Evolutionary conservation across 2,888 invertebrate species (phyloP).

Genomic region (Tetragonula carbonaria): DNA sequence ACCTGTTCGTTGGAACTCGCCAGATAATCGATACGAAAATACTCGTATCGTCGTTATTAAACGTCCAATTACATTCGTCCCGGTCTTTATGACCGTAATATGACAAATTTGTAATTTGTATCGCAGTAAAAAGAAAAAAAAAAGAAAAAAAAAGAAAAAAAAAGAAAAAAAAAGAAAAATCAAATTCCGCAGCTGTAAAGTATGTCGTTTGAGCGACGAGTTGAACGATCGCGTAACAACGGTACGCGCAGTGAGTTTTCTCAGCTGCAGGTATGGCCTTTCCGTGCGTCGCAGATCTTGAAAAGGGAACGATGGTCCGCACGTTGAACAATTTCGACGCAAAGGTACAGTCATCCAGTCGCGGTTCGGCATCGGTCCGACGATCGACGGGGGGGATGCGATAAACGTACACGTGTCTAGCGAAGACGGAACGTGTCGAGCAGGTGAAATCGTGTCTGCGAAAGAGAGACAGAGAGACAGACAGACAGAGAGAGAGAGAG

Average conservation of each 20-base stretch:
- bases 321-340: background rate
- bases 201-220: too few species aligned
- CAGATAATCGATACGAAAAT: background rate
- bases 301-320: background rate
- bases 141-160: too few species aligned
- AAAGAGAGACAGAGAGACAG: too few species aligned
- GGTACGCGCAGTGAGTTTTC: too few species aligned
- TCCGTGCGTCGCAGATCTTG: too few species aligned
- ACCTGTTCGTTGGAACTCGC: background rate
- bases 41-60: background rate
- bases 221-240: too few species aligned
- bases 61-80: background rate
- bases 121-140: too few species aligned
- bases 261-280: too few species aligned
- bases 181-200: background rate
- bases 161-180: background rate
- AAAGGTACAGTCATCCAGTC: background rate
- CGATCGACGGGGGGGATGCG: constrained; percentile 24
- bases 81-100: background rate
- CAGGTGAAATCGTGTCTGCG: constrained; percentile 46
- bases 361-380: constrained; percentile 28
- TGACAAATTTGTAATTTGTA: background rate
- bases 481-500: too few species aligned
- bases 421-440: constrained; percentile 63
- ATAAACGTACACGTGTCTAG: constrained; percentile 70